Evolutionary conservation across 2,113 vertebrate species (phyloP).

Genomic region (Heptranchias perlo): DNA sequence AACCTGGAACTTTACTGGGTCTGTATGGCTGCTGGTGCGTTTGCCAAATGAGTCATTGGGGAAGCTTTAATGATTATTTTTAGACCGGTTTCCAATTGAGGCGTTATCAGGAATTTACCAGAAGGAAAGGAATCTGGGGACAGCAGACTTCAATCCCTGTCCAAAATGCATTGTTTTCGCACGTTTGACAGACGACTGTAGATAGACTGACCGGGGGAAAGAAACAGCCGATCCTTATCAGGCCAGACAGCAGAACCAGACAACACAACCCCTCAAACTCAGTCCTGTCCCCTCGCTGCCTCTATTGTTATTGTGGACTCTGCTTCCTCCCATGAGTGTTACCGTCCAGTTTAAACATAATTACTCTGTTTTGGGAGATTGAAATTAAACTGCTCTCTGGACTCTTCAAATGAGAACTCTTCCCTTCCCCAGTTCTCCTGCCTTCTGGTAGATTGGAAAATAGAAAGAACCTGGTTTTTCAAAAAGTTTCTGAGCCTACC

Average conservation of each 20-base stretch:
- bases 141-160: not conserved
- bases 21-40: not conserved
- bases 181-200: not conserved
- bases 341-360: not conserved
- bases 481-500: not conserved
- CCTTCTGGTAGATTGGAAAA: not conserved
- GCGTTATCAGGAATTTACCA: not conserved
- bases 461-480: not conserved
- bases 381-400: not conserved
- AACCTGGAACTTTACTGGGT: not conserved
- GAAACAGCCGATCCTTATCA: not conserved
- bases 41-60: slow-evolving; percentile 15
- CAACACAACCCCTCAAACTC: not conserved
- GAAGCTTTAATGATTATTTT: not conserved
- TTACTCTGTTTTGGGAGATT: not conserved
- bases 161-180: not conserved
- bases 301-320: not conserved
- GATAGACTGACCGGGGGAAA: not conserved
- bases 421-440: not conserved
- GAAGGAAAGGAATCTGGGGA: not conserved
- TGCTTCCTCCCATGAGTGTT: not conserved
- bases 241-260: not conserved
- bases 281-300: not conserved
- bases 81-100: not conserved
- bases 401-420: not conserved